Evolutionary conservation across 2,113 vertebrate species (phyloP), one percentile per base, ranked within the genome.

Genomic region (Neofelis nebulosa): DNA sequence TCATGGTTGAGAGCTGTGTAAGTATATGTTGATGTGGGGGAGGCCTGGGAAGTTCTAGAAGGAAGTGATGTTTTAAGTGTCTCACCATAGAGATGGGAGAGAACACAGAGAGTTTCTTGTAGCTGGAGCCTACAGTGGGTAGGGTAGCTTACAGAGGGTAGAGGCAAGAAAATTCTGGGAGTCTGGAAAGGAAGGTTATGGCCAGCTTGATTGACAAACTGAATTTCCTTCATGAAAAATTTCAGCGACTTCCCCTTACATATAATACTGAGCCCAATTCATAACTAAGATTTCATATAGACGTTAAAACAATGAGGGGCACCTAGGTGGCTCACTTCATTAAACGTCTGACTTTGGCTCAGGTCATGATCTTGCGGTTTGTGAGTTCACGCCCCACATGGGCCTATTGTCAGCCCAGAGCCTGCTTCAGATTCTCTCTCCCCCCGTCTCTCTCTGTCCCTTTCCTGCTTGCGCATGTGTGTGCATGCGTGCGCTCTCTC

Each of bases 101-200:
- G 27, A 89, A 31, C 27, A 29, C 7, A 48, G 57, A 81, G 19
- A 78, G n/a, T 91, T 91, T 27, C 25, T 69, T 87, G 10, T 90
- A 41, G 16, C 52, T 63, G 13, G 82, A 86, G 33, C 61, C 48
- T 68, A 14, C 7, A 38, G 52, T 87, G 29, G 16, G 31, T 89
- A 23, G 52, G 33, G 8, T 84, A 76, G 31, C 87, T 38, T 78
- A 13, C 8, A n/a, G 19, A 91, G 7, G 52, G 25, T 52, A 48
- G 61, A 82, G 78, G 38, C 25, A 86, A 14, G 80, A 84, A 94
- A 83, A 45, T 93, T 81, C 29, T 85, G 15, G 27, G 89, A 82
- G 66, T 87, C 25, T 83, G 50, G 81, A 95, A 93, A 88, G 80
- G 81, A 94, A 91, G 50, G 18, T 93, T 94, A 15, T 97, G 65